A percentile compares a stretch with the other conserved stretches of the same genome.
Conservation (phyloP, 2,797 vertebrate genomes). For the Caiman crocodilus region DNA sequence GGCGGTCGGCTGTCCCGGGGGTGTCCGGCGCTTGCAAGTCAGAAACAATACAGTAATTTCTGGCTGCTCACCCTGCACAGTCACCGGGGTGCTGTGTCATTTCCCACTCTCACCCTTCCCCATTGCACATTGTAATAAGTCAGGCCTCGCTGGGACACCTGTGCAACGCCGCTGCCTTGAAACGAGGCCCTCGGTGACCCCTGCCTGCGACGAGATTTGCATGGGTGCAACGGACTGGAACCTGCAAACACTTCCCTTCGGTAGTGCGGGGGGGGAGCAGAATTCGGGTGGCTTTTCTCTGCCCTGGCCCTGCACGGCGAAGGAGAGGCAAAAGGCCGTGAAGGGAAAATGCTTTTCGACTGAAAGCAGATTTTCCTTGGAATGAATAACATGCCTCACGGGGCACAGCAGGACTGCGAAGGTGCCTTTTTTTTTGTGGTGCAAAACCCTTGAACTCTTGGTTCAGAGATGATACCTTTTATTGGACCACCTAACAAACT, state of each 20-base stretch:
- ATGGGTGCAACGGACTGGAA: neutral
- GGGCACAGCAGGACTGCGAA: constrained; percentile 29
- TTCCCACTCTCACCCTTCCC: neutral
- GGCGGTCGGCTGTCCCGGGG: neutral
- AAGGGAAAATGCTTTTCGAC: neutral
- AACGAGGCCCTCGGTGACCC: neutral
- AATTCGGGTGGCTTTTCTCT: constrained; percentile 9
- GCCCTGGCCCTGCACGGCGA: neutral
- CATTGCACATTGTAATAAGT: fast-evolving
- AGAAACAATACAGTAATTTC: constrained; percentile 13
- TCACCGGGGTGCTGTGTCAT: neutral
- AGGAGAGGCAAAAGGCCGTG: neutral
- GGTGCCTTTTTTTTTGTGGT: neutral
- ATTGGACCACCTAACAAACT: too few species aligned
- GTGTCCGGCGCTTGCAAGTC: neutral
- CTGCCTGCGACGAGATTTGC: neutral
- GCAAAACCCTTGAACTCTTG: too few species aligned
- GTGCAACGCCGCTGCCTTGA: neutral
- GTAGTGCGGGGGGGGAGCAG: neutral
- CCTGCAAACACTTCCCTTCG: neutral
- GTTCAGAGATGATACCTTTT: too few species aligned
- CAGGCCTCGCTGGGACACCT: neutral
- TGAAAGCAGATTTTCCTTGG: constrained; percentile 5
- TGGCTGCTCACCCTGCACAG: neutral
- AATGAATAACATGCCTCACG: neutral